Base-by-base conservation (phyloP, 2,797 vertebrate genomes). In the Acanthurus lineatus region DNA sequence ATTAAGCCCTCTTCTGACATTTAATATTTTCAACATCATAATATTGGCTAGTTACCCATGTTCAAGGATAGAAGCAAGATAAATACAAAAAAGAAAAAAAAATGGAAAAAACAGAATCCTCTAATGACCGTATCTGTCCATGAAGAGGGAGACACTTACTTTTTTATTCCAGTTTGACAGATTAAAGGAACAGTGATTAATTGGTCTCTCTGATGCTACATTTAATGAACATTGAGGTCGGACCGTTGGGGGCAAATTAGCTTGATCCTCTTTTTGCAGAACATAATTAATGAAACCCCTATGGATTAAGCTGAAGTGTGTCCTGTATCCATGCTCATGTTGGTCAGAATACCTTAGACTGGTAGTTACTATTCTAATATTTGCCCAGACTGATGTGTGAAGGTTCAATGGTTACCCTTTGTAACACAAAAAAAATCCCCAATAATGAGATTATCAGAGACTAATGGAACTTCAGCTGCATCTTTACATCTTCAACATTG, bases 101-200 rank as follows among this genome's bases (percentile, higher is more conserved):
- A 80, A 54, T 72, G 60, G 63, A 77, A 76, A 65, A 79, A 35
- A 3, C 1, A 9, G 59, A 61, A 80, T 72, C 81, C 73, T 85
- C 90, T 91, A 86, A 93, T 88, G 88, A 85, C 65, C 3, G 32
- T 73, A 73, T 88, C 79, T 62, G 40, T 82, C 77, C 72, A 60
- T 78, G 84, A 85, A 78, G 45, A 44, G 71, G 45, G 76, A 84
- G 56, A 40, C 58, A 85, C 86, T 87, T 92, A 79, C 68, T 73
- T 47, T 83, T 73, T 45, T 44, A 52, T 48, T 77, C 81, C 79
- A 81, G 69, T 92, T 83, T 90, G 89, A 90, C 87, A 90, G 88
- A 93, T 93, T 92, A 92, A 92, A 94, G 78, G 81, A 93, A 89
- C 82, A 51, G 82, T 93, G 91, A 95, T 95, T 95, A 94, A 95